These are phyloP conservation scores for Ceyx erithaca DNA, from an alignment of 2,797 vertebrate species.

Conservation along the genomic window DNA sequence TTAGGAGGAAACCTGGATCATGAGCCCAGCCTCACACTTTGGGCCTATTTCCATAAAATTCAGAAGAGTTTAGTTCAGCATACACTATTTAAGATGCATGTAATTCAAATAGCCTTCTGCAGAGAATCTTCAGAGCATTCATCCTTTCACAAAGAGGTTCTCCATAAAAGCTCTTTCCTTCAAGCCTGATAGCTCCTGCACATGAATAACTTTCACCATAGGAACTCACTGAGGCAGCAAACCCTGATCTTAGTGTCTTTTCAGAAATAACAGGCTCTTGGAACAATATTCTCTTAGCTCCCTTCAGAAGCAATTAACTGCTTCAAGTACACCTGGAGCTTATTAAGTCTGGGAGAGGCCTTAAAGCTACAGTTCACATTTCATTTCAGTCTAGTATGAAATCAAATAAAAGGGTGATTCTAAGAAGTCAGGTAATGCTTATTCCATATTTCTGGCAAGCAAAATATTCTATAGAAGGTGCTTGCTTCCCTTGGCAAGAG, in stretches of 20 bases:
- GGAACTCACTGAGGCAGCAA: constrained; percentile 76
- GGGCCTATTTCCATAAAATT: constrained; percentile 51
- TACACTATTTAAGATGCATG: constrained; percentile 74
- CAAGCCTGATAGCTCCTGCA: constrained; percentile 67
- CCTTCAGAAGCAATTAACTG: constrained; percentile 80
- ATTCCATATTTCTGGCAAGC: constrained; percentile 75
- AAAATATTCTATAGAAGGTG: constrained; percentile 66
- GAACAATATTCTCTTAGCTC: constrained; percentile 68
- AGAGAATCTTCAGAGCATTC: constrained; percentile 68
- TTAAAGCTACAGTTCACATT: constrained; percentile 79
- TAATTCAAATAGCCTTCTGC: constrained; percentile 72
- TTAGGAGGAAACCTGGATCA: background rate
- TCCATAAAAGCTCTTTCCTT: constrained; percentile 74
- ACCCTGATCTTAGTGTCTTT: constrained; percentile 61
- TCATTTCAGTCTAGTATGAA: constrained; percentile 74
- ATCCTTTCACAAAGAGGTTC: constrained; percentile 72
- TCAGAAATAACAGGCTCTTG: constrained; percentile 71
- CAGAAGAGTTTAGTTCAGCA: constrained; percentile 57
- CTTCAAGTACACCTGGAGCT: constrained; percentile 79
- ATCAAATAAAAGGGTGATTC: constrained; percentile 74
- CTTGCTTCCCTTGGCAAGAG: constrained; percentile 75
- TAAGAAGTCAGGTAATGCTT: constrained; percentile 66
- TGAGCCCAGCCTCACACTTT: background rate
- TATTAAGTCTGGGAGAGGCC: constrained; percentile 72
- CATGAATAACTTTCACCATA: constrained; percentile 74